Conservation (phyloP, 2,797 vertebrate species). For the Decapterus maruadsi region DNA sequence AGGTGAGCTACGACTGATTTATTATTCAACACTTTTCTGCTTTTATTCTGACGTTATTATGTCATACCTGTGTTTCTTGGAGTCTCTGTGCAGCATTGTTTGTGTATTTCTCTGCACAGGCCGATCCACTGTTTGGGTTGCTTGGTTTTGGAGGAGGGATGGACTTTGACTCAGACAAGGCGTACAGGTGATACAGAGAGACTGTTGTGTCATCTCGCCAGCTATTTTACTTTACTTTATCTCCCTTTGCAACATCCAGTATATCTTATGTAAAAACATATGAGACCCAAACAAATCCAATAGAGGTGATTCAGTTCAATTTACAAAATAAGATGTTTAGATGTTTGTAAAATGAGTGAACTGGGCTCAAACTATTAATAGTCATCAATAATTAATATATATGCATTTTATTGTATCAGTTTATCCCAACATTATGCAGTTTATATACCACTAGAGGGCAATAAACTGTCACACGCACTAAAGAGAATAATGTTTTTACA, state of each 20-base stretch:
- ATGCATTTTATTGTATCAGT: neutral
- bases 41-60: neutral
- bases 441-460: constrained; percentile 26
- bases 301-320: neutral
- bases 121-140: constrained; percentile 87
- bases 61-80: neutral
- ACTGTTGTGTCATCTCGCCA: neutral
- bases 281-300: neutral
- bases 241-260: neutral
- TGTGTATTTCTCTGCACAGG: constrained; percentile 74
- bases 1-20: constrained; percentile 79
- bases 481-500: neutral
- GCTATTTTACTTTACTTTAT: neutral
- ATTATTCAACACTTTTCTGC: neutral
- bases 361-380: neutral
- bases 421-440: neutral
- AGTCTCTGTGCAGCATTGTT: constrained; percentile 2
- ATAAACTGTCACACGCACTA: neutral
- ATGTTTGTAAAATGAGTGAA: neutral
- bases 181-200: constrained; percentile 88
- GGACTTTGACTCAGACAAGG: constrained; percentile 95
- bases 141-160: constrained; percentile 90
- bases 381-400: neutral
- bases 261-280: neutral
- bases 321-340: neutral